These are phyloP conservation scores for Alethe castanea DNA, from an alignment of 2,113 vertebrate genomes.

Conservation along the genomic window DNA sequence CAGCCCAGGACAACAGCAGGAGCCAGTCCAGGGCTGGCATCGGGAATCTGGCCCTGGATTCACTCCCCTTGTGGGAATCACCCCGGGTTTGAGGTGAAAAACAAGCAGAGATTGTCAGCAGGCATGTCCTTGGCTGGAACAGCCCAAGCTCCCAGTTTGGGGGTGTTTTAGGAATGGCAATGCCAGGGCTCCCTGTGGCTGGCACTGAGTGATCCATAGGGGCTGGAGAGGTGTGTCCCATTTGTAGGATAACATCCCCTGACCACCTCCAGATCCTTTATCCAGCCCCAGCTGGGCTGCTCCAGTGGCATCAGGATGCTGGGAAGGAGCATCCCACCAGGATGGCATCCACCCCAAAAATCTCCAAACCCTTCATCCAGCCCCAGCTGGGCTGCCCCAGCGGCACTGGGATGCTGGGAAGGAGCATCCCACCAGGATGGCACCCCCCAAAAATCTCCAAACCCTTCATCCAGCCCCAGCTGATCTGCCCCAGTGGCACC, in stretches of 20 bases:
- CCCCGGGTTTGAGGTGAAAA: not conserved
- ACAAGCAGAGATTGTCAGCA: fast-evolving
- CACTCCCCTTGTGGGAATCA: not conserved
- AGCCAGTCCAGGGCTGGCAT: not conserved
- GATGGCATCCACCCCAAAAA: too few species aligned
- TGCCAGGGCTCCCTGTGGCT: fast-evolving
- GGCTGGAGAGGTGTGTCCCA: not conserved
- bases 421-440: not conserved
- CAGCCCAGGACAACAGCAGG: not conserved
- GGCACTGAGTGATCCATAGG: fast-evolving
- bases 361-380: not conserved
- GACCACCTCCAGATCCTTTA: fast-evolving
- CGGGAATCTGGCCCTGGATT: not conserved
- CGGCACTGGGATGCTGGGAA: not conserved
- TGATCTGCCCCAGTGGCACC: too few species aligned
- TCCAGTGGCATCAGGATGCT: not conserved
- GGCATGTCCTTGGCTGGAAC: not conserved
- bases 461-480: too few species aligned
- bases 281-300: not conserved
- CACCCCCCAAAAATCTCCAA: not conserved
- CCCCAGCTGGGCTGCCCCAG: not conserved
- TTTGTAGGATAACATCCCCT: not conserved
- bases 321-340: not conserved
- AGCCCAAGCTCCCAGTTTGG: fast-evolving
- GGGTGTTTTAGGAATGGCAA: not conserved